Base-by-base conservation (phyloP, 2,888 invertebrate genomes). In the Oxytorus armatus region DNA sequence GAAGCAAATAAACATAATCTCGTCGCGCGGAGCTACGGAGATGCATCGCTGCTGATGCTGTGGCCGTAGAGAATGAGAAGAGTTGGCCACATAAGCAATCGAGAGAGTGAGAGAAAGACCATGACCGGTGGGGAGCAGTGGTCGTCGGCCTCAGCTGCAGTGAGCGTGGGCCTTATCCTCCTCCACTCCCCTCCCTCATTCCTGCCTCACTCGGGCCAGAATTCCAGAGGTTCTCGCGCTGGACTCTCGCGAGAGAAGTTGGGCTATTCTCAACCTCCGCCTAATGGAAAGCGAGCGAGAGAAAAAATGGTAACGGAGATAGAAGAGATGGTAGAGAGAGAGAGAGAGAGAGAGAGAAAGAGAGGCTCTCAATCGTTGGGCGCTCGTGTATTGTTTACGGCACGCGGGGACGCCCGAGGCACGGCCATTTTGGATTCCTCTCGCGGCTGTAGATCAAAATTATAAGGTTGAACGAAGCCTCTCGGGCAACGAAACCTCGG, bases 361-460 rank as follows among this genome's bases (percentile, higher is more conserved):
- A 47, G n/a, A 42, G 51, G 42, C 42, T 33, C 57, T 36, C 18
- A 42, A 74, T 51, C 53, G 23, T 53, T 53, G 42, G 36, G 74
- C 16, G 1, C 29, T 18, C 69, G 68, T 78, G 85, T 84, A 88
- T 88, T 89, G 89, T 90, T 89, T 89, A 88, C 85, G 85, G 87
- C 82, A 80, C 84, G 77, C 83, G 77, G 83, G 70, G 79, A 83
- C 76, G 81, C 80, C 82, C 73, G 73, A 55, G 78, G 77, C 81
- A 21, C 82, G 77, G 89, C 89, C 90, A 90, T 90, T 75, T 88
- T 90, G 88, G 86, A 90, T 89, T 88, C 87, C 86, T 86, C 87
- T 86, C 78, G 84, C 82, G 84, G 83, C 86, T 85, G 84, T 86
- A 87, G 86, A 89, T 89, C 85, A 88, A 89, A 89, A 89, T 90